phyloP scores from a whole-genome alignment of 2,888 invertebrate species.

The Ptycholaimellus sp. region DNA sequence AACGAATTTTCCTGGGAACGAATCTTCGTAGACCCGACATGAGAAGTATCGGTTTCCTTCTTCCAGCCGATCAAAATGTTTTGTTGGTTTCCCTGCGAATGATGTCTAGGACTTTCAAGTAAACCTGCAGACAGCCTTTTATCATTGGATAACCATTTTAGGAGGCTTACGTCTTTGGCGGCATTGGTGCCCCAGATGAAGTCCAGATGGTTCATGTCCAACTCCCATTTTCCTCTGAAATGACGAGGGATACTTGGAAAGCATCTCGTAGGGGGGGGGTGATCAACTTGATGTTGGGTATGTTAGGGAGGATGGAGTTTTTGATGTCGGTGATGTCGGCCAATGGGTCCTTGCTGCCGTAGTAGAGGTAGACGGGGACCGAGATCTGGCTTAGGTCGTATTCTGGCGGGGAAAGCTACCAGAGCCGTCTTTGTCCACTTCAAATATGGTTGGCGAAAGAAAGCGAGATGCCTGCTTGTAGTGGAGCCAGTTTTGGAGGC shows the following conservation, averaged over 20 bases:
- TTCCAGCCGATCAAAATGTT: too few species aligned
- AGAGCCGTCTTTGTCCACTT: too few species aligned
- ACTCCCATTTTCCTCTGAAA: slow-evolving; percentile 2
- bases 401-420: slow-evolving; percentile 2
- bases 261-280: too few species aligned
- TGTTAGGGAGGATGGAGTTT: slow-evolving; percentile 1
- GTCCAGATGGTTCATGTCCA: slow-evolving; percentile 9
- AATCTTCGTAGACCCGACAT: too few species aligned
- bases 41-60: too few species aligned
- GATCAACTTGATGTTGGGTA: background rate
- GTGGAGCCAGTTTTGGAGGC: background rate
- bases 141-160: too few species aligned
- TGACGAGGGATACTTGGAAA: too few species aligned
- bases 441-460: too few species aligned
- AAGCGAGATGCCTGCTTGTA: background rate
- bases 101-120: too few species aligned
- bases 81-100: too few species aligned
- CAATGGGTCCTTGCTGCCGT: background rate
- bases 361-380: background rate
- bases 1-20: too few species aligned
- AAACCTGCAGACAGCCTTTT: too few species aligned
- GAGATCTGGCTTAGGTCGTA: slow-evolving; percentile 5
- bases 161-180: slow-evolving; percentile 2
- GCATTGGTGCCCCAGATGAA: slow-evolving; percentile 7
- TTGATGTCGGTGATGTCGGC: background rate